Evolutionary conservation across 2,113 vertebrate genomes (phyloP), one percentile per base, ranked within the genome.

Genomic region (Caracal caracal): DNA sequence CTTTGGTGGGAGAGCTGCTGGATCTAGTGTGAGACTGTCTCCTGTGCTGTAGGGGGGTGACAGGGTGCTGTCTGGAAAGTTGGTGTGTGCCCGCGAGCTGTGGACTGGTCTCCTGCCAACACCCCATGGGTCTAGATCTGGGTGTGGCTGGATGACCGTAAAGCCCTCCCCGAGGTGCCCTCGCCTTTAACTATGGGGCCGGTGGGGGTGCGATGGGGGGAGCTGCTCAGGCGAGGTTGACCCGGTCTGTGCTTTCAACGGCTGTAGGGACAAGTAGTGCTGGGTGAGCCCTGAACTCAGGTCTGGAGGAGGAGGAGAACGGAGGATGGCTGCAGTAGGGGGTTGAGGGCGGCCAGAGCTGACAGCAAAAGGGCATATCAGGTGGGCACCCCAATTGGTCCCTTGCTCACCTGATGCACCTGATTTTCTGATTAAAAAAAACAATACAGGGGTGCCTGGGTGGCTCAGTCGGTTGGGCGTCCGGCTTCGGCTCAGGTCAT

Each of bases 1-100:
- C 5, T 75, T 37, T 5, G 4, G 6, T 20, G 68, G 56, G 24
- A 16, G 30, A 24, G 16, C 56, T 4, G 24, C 71, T 1, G 33
- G 66, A 7, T 10, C 24, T 19, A 37, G 12, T 0, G 10, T 47
- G 90, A 73, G 65, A 40, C 26, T 10, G 86, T 15, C 12, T 24
- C 0, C 20, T 56, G 1, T 3, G 49, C 61, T 0, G 0, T 3
- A 0, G 28, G 5, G 40, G 6, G 78, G 2, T 8, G 10, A 13
- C 30, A 28, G 15, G 24, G 19, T 33, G 20, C 28, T 12, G 35
- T 11, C 16, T 2, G 51, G 30, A 22, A n/a, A 20, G 19, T 0
- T 0, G 30, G 4, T 33, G 16, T 26, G 78, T 47, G 6, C 37
- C 66, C 0, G 1, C 4, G 10, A 20, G 7, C 26, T 10, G 6